These are phyloP conservation scores for Tachysurus fulvidraco DNA, from an alignment of 2,113 vertebrate species.

Conservation along the genomic window DNA sequence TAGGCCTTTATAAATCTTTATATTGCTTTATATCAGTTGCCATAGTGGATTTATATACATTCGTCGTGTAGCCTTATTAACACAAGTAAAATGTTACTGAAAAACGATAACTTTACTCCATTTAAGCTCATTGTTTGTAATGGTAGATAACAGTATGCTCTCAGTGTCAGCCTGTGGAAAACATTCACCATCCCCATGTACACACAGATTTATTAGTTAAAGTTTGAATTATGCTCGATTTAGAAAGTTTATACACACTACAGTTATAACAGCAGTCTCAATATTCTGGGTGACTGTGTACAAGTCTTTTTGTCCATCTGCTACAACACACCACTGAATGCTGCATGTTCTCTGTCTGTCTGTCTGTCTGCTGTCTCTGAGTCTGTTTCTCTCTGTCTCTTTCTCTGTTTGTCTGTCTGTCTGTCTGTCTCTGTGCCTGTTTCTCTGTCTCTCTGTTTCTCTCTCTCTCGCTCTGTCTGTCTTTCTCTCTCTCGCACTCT, in stretches of 20 bases:
- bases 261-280: not conserved
- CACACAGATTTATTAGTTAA: not conserved
- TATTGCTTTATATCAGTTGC: not conserved
- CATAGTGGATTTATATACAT: not conserved
- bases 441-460: not conserved
- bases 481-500: too few relatives aligned
- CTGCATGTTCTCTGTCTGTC: not conserved
- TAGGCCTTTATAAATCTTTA: not conserved
- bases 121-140: not conserved
- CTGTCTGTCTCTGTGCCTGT: too few relatives aligned
- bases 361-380: too few relatives aligned
- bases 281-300: not conserved
- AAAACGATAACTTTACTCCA: not conserved
- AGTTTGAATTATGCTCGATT: not conserved
- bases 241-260: conserved; percentile 2
- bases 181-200: not conserved
- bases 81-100: not conserved
- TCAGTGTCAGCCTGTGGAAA: not conserved
- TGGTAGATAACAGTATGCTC: not conserved
- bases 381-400: too few relatives aligned
- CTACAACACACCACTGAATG: not conserved
- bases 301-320: not conserved
- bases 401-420: too few relatives aligned
- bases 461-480: too few relatives aligned
- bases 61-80: not conserved